A percentile compares a stretch with the other conserved stretches of the same genome.
phyloP scores from a whole-genome alignment of 2,888 invertebrate species.

The Hoplodrina ambigua region DNA sequence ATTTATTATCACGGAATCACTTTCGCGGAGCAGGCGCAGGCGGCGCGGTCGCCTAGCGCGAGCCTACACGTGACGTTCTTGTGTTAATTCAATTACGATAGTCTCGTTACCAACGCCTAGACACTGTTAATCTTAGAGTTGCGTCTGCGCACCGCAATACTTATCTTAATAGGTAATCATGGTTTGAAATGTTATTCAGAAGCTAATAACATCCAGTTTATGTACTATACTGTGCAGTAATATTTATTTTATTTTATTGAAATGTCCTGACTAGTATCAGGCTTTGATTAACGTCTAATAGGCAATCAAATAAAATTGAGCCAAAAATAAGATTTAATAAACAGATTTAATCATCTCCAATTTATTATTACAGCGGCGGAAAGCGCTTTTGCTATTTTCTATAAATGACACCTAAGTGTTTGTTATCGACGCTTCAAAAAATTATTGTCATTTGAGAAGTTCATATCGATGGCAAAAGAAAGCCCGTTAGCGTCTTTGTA shows the following conservation, averaged over 20 bases:
- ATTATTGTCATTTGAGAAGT: neutral
- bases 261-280: neutral
- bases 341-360: neutral
- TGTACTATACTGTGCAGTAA: slow-evolving; percentile 17
- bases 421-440: neutral
- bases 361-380: neutral
- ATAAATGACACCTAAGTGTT: neutral
- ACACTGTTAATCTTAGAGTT: slow-evolving; percentile 52
- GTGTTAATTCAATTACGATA: slow-evolving; percentile 70
- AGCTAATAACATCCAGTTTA: slow-evolving; percentile 22
- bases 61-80: slow-evolving; percentile 64
- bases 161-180: slow-evolving; percentile 54
- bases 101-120: slow-evolving; percentile 61
- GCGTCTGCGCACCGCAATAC: slow-evolving; percentile 36
- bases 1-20: slow-evolving; percentile 72
- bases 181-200: slow-evolving; percentile 23
- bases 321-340: neutral
- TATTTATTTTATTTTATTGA: slow-evolving; percentile 19
- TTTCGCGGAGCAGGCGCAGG: slow-evolving; percentile 61
- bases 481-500: neutral
- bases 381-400: neutral
- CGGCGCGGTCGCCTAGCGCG: slow-evolving; percentile 45
- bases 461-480: neutral
- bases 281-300: neutral
- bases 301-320: neutral